Evolutionary conservation across 2,888 invertebrate genomes (phyloP).

Genomic region (Sthenelais limicola): DNA sequence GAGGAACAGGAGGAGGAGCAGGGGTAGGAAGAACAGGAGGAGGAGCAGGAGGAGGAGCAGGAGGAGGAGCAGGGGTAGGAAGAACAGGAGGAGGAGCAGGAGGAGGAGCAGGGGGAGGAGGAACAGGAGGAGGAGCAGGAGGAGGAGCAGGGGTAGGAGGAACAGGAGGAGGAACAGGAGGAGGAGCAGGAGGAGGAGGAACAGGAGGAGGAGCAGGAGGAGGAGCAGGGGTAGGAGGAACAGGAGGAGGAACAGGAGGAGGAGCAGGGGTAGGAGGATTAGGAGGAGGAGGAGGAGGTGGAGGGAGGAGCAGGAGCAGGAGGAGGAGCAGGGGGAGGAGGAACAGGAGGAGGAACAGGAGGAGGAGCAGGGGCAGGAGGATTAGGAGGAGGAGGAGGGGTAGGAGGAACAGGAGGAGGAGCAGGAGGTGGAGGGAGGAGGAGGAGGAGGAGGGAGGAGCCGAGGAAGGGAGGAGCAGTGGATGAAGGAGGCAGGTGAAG

Average conservation of each 20-base stretch:
- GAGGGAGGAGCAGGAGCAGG: not conserved
- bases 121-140: too few relatives aligned
- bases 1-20: not conserved
- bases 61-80: not conserved
- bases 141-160: too few relatives aligned
- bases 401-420: too few relatives aligned
- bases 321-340: not conserved
- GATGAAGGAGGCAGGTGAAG: not conserved
- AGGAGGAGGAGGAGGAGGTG: not conserved
- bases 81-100: too few relatives aligned
- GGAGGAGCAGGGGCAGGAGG: too few relatives aligned
- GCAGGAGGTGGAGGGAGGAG: not conserved
- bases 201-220: too few relatives aligned
- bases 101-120: too few relatives aligned
- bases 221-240: not conserved
- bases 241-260: not conserved
- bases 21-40: too few relatives aligned
- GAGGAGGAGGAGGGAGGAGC: not conserved
- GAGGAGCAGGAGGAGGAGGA: too few relatives aligned
- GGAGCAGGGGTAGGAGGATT: not conserved
- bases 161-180: too few relatives aligned
- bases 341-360: not conserved
- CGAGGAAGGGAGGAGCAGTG: not conserved
- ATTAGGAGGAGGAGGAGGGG: too few relatives aligned
- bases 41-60: not conserved